Conservation (phyloP, 2,797 vertebrate genomes). For the Parauchenoglanis punctatus region DNA sequence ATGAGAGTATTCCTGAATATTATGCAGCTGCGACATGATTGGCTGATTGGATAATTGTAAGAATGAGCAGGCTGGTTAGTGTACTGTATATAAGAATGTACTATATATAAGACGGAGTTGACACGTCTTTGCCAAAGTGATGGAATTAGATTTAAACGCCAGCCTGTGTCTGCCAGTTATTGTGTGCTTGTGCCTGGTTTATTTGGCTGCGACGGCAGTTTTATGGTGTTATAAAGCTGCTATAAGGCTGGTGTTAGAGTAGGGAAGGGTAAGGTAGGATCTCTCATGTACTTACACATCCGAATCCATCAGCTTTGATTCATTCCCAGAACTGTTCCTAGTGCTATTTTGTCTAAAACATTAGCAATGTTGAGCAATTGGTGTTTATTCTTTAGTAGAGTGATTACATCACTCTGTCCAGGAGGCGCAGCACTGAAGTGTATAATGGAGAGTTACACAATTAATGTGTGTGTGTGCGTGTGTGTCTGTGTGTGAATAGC, state of each 20-base stretch:
- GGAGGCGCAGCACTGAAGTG: slow-evolving; percentile 6
- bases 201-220: neutral
- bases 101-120: neutral
- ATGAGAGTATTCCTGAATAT: neutral
- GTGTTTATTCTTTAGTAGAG: slow-evolving; percentile 13
- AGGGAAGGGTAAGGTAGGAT: neutral
- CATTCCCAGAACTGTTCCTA: neutral
- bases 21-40: neutral
- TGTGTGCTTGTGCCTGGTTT: neutral
- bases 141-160: neutral
- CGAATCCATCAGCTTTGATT: neutral
- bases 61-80: neutral
- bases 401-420: neutral
- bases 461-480: slow-evolving; percentile 26
- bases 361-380: neutral
- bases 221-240: neutral
- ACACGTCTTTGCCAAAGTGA: neutral
- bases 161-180: neutral
- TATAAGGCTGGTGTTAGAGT: neutral
- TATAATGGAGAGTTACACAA: slow-evolving; percentile 36
- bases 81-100: too few relatives aligned
- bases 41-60: neutral
- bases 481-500: slow-evolving; percentile 52
- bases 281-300: neutral
- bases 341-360: neutral